These are phyloP conservation scores for Drymodes brunneopygia DNA, from an alignment of 2,113 vertebrate species.

Conservation along the genomic window DNA sequence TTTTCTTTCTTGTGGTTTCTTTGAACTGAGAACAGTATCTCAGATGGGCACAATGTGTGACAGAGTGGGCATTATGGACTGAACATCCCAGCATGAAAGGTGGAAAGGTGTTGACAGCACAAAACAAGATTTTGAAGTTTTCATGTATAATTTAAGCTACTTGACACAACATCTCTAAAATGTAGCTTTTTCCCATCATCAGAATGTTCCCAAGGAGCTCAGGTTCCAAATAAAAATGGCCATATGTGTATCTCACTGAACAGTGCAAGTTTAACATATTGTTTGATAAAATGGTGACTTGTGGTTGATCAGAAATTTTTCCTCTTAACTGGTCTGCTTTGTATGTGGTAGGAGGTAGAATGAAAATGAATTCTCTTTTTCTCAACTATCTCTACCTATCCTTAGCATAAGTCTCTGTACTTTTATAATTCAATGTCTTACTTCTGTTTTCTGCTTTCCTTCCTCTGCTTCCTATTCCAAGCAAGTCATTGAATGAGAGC, in stretches of 20 bases:
- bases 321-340: not conserved
- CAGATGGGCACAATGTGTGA: not conserved
- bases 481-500: not conserved
- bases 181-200: not conserved
- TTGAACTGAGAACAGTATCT: not conserved
- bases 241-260: not conserved
- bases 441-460: not conserved
- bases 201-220: not conserved
- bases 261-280: not conserved
- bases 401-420: not conserved
- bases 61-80: not conserved
- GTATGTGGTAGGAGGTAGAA: not conserved
- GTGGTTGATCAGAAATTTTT: not conserved
- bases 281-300: not conserved
- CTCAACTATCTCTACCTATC: not conserved
- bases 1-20: not conserved
- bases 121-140: not conserved
- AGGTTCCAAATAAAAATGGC: not conserved
- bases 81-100: not conserved
- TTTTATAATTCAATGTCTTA: not conserved
- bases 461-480: not conserved
- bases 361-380: constrained; percentile 14
- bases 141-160: not conserved
- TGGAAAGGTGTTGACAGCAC: not conserved
- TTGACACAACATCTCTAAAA: not conserved